Evolutionary conservation across 2,888 invertebrate genomes (phyloP).

Genomic region (Temnothorax unifasciatus): DNA sequence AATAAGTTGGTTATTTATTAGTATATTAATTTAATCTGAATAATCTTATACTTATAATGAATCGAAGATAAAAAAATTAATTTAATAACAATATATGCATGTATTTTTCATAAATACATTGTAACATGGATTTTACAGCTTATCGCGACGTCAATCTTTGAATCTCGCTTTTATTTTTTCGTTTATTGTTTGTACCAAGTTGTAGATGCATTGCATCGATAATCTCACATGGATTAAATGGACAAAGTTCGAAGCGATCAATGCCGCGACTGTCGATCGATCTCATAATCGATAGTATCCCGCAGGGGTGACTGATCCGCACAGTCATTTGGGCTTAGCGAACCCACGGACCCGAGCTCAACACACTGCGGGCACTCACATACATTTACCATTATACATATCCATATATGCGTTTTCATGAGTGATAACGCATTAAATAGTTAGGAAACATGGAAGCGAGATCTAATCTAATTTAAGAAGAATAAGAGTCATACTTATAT

Average conservation of each 20-base stretch:
- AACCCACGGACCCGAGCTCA: neutral
- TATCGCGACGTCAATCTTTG: neutral
- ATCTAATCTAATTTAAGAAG: neutral
- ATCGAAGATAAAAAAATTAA: neutral
- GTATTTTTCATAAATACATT: neutral
- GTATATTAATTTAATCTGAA: neutral
- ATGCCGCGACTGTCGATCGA: slow-evolving; percentile 59
- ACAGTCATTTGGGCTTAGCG: slow-evolving; percentile 13
- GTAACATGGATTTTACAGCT: neutral
- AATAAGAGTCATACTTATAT: neutral
- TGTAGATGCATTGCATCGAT: neutral
- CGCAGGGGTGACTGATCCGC: slow-evolving; percentile 6
- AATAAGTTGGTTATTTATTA: neutral
- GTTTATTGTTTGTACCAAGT: neutral
- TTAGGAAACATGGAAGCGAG: no score
- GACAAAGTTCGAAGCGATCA: neutral
- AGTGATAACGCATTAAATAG: neutral
- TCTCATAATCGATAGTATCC: slow-evolving; percentile 25
- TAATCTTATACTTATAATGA: neutral
- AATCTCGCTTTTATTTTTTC: neutral
- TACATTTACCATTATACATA: neutral
- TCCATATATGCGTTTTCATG: neutral
- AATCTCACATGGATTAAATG: slow-evolving; percentile 2
- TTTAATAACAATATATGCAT: neutral
- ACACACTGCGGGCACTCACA: neutral